Conservation (phyloP, 37 sponge, comb jelly and placozoan genomes). For the Mnemiopsis leidyi region DNA sequence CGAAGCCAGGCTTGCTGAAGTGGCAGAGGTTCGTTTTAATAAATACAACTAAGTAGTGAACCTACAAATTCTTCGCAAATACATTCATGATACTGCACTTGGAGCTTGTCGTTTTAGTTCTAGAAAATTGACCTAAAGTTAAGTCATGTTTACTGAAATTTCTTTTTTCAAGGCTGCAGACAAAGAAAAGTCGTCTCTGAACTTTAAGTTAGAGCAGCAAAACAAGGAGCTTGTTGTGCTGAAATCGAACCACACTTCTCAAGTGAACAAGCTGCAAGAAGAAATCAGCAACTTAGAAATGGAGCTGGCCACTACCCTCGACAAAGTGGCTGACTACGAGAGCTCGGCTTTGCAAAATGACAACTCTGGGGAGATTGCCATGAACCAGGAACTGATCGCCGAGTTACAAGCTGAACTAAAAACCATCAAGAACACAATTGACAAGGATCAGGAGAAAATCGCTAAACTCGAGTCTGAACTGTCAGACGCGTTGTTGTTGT, state of each 20-base stretch:
- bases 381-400: not conserved
- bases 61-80: too few relatives aligned
- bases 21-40: conserved; percentile 40
- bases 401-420: not conserved
- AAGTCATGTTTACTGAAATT: too few relatives aligned
- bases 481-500: not conserved
- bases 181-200: not conserved
- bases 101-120: too few relatives aligned
- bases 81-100: too few relatives aligned
- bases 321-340: conserved; percentile 27
- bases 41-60: too few relatives aligned
- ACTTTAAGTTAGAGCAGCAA: not conserved
- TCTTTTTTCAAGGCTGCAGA: not conserved
- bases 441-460: not conserved
- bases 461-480: not conserved
- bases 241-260: not conserved
- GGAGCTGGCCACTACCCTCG: conserved; percentile 1
- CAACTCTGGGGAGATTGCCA: conserved; percentile 20
- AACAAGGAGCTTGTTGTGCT: not conserved
- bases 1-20: conserved; percentile 46
- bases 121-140: too few relatives aligned
- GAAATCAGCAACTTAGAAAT: conserved; percentile 13
- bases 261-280: not conserved
- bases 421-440: not conserved
- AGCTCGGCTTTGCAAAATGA: not conserved